A percentile compares a stretch with the other conserved stretches of the same genome.
Evolutionary conservation across 2,113 vertebrate genomes (phyloP).

Genomic region (Nothoprocta pentlandii): DNA sequence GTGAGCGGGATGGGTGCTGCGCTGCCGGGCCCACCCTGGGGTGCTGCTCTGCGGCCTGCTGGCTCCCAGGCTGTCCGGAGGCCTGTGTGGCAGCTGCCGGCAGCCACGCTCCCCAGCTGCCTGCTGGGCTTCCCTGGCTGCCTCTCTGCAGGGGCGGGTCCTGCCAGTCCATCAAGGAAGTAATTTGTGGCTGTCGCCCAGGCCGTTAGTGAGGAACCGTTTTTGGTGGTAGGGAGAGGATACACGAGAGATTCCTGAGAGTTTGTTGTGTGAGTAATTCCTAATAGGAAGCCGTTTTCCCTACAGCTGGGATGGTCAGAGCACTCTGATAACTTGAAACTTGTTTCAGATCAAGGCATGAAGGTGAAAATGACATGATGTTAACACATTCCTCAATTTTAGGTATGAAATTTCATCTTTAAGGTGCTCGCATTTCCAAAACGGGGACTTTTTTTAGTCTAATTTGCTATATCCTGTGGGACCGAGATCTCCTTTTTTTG

Average conservation of each 20-base stretch:
- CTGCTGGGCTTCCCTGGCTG: not conserved
- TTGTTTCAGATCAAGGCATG: not conserved
- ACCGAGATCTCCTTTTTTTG: not conserved
- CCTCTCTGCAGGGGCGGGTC: constrained; percentile 47
- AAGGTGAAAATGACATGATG: not conserved
- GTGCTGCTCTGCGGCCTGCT: not conserved
- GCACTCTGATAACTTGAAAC: not conserved
- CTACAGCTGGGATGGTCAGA: not conserved
- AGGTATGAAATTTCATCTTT: not conserved
- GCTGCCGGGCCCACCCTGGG: not conserved
- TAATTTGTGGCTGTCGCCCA: constrained; percentile 12
- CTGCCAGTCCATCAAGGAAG: constrained; percentile 42
- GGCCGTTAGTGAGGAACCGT: not conserved
- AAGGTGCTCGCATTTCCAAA: not conserved
- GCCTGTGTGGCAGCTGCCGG: not conserved
- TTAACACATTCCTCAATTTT: not conserved
- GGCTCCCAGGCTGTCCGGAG: constrained; percentile 19
- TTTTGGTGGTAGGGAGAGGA: not conserved
- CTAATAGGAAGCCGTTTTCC: not conserved
- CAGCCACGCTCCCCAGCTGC: not conserved
- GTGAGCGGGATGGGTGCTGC: not conserved
- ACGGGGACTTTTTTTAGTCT: not conserved
- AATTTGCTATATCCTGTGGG: not conserved
- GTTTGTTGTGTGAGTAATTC: not conserved
- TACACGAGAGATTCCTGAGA: not conserved